Evolutionary conservation across 2,113 vertebrate genomes (phyloP).

Genomic region (Collichthys lucidus): DNA sequence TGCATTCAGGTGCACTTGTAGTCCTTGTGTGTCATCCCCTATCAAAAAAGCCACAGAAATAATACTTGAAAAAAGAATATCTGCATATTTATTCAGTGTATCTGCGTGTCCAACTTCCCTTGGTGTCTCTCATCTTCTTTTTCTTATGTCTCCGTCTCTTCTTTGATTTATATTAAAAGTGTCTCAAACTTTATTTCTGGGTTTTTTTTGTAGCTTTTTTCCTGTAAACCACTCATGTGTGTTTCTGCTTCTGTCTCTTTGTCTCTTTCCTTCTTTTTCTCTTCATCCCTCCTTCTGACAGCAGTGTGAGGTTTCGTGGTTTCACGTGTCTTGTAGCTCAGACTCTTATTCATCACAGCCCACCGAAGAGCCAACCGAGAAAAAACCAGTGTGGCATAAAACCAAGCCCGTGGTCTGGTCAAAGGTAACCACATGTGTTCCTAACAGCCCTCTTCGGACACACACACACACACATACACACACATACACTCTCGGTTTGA

Average conservation of each 20-base stretch:
- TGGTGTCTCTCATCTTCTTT: not conserved
- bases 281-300: constrained; percentile 34
- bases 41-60: no score
- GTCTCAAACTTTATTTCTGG: not conserved
- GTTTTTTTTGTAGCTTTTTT: not conserved
- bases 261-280: constrained; percentile 16
- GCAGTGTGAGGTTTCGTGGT: constrained; percentile 50
- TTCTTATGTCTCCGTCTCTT: not conserved
- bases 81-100: not conserved
- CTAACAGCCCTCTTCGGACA: constrained; percentile 38
- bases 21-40: no score
- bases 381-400: constrained; percentile 60
- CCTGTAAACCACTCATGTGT: not conserved
- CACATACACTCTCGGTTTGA: constrained; percentile 23
- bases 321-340: constrained; percentile 63
- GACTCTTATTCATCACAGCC: constrained; percentile 59
- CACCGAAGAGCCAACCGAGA: constrained; percentile 46
- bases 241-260: not conserved
- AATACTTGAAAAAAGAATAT: not conserved
- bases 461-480: constrained; percentile 17
- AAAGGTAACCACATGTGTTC: constrained; percentile 62
- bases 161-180: constrained; percentile 5
- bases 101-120: not conserved
- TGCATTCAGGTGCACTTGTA: no score
- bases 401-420: constrained; percentile 64